Evolutionary conservation across 2,888 invertebrate species (phyloP).

Genomic region (Cataglyphis livida): DNA sequence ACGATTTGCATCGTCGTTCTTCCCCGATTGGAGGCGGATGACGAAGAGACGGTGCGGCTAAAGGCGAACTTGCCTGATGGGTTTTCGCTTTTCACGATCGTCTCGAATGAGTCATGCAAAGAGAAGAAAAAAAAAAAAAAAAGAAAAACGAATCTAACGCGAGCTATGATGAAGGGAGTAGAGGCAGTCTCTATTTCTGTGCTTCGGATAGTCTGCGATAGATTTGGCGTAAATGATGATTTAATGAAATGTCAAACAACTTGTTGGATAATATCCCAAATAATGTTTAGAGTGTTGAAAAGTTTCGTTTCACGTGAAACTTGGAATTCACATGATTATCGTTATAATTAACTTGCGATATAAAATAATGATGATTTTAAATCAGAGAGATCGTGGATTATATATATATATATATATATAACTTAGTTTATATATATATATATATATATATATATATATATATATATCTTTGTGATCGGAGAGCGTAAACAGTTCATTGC

Average conservation of each 20-base stretch:
- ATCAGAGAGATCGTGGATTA: background rate
- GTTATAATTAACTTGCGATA: background rate
- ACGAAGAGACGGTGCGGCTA: background rate
- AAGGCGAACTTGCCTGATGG: slow-evolving; percentile 8
- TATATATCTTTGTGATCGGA: background rate
- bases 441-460: too few species aligned
- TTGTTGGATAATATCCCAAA: background rate
- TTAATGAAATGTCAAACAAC: background rate
- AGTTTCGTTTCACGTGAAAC: background rate
- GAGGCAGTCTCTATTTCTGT: slow-evolving; percentile 38
- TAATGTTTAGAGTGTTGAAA: background rate
- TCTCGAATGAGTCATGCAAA: slow-evolving; percentile 37
- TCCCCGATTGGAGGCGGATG: slow-evolving; percentile 54
- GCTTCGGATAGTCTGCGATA: background rate
- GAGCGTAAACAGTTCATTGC: background rate
- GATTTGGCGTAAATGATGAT: background rate
- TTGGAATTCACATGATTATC: background rate
- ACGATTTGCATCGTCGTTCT: slow-evolving; percentile 64
- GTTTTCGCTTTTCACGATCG: slow-evolving; percentile 19
- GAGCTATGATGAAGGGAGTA: background rate
- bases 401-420: too few species aligned
- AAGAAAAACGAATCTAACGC: slow-evolving; percentile 7
- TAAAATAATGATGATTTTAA: background rate
- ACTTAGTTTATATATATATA: too few species aligned
- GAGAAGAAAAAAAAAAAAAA: background rate